phyloP scores from a whole-genome alignment of 2,113 vertebrate species.

The Clarias magur region DNA sequence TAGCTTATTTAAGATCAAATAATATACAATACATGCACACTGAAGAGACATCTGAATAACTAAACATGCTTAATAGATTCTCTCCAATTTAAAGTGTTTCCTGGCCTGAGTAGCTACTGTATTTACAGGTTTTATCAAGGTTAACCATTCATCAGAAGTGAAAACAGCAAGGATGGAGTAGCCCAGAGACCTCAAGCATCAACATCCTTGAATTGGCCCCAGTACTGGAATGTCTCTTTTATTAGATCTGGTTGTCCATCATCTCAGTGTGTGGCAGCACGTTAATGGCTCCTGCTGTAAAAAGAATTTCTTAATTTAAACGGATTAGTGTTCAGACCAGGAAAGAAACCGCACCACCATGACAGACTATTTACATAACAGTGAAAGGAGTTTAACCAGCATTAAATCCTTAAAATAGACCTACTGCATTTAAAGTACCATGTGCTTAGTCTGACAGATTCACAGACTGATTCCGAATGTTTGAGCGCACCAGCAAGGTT shows the following conservation, averaged over 20 bases:
- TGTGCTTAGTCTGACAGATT: background rate
- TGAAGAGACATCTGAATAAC: too few species aligned
- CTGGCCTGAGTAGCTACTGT: background rate
- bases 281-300: background rate
- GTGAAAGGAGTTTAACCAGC: background rate
- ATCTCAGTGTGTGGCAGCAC: background rate
- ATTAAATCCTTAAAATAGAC: conserved; percentile 6
- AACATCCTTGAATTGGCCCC: background rate
- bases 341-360: background rate
- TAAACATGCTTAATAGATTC: too few species aligned
- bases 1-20: too few species aligned
- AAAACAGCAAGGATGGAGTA: background rate
- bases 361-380: background rate
- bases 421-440: background rate
- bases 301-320: background rate
- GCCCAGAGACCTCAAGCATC: background rate
- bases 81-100: background rate
- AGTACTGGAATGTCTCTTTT: background rate
- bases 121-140: background rate
- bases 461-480: background rate
- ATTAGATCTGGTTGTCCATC: background rate
- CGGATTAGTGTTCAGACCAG: background rate
- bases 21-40: too few species aligned
- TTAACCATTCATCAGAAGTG: background rate
- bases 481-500: background rate